These are phyloP conservation scores for Coilia nasus DNA, from an alignment of 2,797 vertebrate genomes.

Conservation along the genomic window DNA sequence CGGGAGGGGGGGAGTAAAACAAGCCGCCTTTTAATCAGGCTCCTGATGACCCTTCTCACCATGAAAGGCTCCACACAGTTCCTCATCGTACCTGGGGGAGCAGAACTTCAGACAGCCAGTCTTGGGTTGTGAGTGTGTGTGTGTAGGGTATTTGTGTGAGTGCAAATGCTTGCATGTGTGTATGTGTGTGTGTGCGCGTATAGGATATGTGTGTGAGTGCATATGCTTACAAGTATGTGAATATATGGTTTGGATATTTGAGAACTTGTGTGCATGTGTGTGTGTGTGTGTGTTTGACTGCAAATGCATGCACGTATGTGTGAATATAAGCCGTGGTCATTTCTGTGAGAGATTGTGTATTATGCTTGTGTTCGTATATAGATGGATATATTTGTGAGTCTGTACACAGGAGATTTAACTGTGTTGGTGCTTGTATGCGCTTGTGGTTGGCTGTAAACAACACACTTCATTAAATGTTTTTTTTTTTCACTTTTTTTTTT, in stretches of 20 bases:
- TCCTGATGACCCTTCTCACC: constrained; percentile 46
- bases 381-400: background rate
- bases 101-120: constrained; percentile 25
- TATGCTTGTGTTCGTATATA: background rate
- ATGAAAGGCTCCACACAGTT: constrained; percentile 42
- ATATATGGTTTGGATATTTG: background rate
- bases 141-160: constrained; percentile 29
- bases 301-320: no score
- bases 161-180: constrained; percentile 14
- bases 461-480: constrained; percentile 3
- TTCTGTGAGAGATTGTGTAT: no score
- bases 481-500: background rate
- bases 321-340: no score
- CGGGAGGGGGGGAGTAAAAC: constrained; percentile 69
- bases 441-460: background rate
- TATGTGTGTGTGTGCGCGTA: background rate
- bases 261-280: background rate
- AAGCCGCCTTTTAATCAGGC: constrained; percentile 68
- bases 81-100: background rate
- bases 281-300: background rate
- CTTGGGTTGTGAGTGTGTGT: constrained; percentile 31
- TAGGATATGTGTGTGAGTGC: background rate
- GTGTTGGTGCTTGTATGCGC: background rate
- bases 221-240: background rate
- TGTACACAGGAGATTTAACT: background rate